These are phyloP conservation scores for Listrodromus nycthemerus DNA, from an alignment of 2,888 invertebrate genomes.

Conservation along the genomic window DNA sequence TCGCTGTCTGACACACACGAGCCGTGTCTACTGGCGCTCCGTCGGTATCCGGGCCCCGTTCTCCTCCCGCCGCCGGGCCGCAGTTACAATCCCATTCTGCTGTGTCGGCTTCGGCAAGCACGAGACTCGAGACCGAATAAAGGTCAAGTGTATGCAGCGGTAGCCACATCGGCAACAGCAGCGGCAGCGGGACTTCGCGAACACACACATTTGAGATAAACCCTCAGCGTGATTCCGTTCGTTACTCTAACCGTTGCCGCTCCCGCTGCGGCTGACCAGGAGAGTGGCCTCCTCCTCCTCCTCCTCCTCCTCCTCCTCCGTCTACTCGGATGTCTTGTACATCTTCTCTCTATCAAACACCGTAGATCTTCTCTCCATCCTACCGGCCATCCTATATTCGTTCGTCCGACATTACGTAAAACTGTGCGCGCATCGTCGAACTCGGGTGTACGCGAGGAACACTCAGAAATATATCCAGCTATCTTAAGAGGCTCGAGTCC, in stretches of 20 bases:
- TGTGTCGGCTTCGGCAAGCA: slow-evolving; percentile 8
- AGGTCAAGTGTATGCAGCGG: slow-evolving; percentile 81
- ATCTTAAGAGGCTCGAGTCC: neutral
- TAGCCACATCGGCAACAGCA: slow-evolving; percentile 11
- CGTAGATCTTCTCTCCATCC: slow-evolving; percentile 54
- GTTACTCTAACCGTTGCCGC: slow-evolving; percentile 25
- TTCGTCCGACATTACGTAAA: slow-evolving; percentile 63
- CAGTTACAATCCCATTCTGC: slow-evolving; percentile 19
- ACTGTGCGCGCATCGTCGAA: slow-evolving; percentile 47
- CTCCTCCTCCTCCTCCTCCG: slow-evolving; percentile 43
- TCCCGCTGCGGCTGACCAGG: slow-evolving; percentile 43
- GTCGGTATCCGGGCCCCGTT: slow-evolving; percentile 21
- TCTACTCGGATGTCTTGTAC: slow-evolving; percentile 15
- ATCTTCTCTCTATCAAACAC: slow-evolving; percentile 54
- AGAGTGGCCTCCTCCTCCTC: slow-evolving; percentile 47
- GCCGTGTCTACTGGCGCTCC: slow-evolving; percentile 37
- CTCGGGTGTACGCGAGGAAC: neutral
- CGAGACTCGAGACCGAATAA: slow-evolving; percentile 72
- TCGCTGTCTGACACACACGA: slow-evolving; percentile 54
- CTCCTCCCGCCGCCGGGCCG: slow-evolving; percentile 20
- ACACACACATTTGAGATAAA: slow-evolving; percentile 56
- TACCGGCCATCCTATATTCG: slow-evolving; percentile 38
- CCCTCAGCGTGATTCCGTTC: slow-evolving; percentile 65
- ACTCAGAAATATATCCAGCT: neutral
- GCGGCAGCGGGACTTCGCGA: slow-evolving; percentile 38